A percentile compares a stretch with the other conserved stretches of the same genome.
Conservation (phyloP, 2,797 vertebrate genomes). For the Acanthis flammea region DNA sequence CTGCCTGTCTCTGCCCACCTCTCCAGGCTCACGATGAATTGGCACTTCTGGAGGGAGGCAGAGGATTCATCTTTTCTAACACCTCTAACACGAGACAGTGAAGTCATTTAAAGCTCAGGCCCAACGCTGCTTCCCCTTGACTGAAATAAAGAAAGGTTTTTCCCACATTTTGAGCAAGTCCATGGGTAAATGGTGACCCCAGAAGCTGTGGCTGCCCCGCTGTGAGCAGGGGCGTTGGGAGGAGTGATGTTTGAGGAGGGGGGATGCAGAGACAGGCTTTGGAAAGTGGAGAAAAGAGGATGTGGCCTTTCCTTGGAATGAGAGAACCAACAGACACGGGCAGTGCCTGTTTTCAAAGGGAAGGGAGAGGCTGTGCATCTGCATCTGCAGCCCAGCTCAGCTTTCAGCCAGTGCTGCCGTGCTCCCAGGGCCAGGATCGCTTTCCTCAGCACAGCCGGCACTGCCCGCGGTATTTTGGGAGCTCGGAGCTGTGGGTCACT, state of each 20-base stretch:
- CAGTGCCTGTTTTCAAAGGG: not conserved
- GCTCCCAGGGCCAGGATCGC: not conserved
- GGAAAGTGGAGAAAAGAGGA: not conserved
- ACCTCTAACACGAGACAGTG: not conserved
- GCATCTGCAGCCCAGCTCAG: not conserved
- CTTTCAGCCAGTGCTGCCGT: not conserved
- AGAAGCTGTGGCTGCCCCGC: not conserved
- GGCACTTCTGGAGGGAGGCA: not conserved
- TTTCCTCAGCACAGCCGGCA: not conserved
- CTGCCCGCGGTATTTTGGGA: accelerated
- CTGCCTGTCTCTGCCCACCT: not conserved
- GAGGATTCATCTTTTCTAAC: not conserved
- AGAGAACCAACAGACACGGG: not conserved
- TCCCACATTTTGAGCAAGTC: not conserved
- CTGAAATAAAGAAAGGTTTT: not conserved
- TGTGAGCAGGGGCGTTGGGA: not conserved
- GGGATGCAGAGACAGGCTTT: not conserved
- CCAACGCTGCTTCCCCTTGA: not conserved
- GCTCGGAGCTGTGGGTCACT: not conserved
- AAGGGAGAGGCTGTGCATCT: not conserved
- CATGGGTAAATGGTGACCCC: not conserved
- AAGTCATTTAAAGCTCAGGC: not conserved
- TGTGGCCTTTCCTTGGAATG: not conserved
- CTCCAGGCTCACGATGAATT: not conserved
- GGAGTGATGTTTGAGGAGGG: not conserved